phyloP scores from a whole-genome alignment of 2,113 vertebrate species.

The Microcebus murinus region DNA sequence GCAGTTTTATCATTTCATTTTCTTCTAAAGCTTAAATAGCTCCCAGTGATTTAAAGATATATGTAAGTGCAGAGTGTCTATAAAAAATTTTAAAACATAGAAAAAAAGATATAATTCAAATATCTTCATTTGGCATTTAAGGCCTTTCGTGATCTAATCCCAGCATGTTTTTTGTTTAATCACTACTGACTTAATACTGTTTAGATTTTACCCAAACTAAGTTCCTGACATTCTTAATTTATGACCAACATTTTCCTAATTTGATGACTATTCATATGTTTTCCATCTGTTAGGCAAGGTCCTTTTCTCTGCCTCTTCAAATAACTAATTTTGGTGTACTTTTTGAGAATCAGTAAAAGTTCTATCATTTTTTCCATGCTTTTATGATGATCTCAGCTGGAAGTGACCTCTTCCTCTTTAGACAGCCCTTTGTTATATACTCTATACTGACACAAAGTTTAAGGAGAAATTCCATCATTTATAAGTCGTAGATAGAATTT shows the following conservation, averaged over 20 bases:
- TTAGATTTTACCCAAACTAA: conserved; percentile 20
- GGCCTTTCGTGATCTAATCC: not conserved
- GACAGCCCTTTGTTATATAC: not conserved
- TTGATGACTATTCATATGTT: not conserved
- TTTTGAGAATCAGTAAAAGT: not conserved
- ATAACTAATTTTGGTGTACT: not conserved
- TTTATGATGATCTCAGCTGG: not conserved
- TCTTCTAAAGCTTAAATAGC: not conserved
- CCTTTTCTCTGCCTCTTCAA: not conserved
- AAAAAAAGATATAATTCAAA: not conserved
- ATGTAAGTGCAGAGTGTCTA: not conserved
- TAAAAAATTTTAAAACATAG: too few relatives aligned
- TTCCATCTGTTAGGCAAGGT: not conserved
- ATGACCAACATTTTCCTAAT: conserved; percentile 46
- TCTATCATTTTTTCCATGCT: not conserved
- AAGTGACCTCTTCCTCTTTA: not conserved
- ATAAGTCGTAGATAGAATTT: not conserved
- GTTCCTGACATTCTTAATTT: not conserved
- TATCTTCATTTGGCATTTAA: not conserved
- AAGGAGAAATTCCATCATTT: not conserved
- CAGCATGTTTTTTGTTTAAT: not conserved
- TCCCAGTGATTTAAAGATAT: not conserved
- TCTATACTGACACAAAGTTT: not conserved
- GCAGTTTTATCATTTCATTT: not conserved
- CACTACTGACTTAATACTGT: not conserved